These are phyloP conservation scores for Aphis craccivora DNA, from an alignment of 1,140 invertebrate species.

Conservation along the genomic window DNA sequence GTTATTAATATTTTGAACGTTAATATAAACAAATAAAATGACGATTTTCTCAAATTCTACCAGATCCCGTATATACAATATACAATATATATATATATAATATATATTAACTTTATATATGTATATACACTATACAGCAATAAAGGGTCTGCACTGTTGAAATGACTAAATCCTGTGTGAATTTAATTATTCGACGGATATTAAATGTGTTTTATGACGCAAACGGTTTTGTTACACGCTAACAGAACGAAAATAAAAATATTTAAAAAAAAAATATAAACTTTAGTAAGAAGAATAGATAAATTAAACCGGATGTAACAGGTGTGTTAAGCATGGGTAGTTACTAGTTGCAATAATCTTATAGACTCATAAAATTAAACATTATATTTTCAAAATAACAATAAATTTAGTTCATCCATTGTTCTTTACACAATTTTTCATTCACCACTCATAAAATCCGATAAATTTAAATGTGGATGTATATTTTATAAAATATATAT, in stretches of 20 bases:
- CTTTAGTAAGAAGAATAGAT: not conserved
- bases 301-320: constrained; percentile 51
- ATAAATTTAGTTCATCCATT: not conserved
- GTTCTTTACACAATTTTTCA: not conserved
- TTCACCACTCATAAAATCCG: not conserved
- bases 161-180: not conserved
- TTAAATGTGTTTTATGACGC: not conserved
- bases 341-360: not conserved
- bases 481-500: not conserved
- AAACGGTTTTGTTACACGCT: not conserved
- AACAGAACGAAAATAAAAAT: not conserved
- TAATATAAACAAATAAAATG: constrained; percentile 18
- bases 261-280: constrained; percentile 14
- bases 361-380: not conserved
- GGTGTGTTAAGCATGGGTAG: constrained; percentile 43
- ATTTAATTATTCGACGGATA: constrained; percentile 26
- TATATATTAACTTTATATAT: not conserved
- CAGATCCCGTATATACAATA: not conserved
- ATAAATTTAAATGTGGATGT: not conserved
- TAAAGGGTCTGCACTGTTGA: constrained; percentile 6
- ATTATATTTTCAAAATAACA: not conserved
- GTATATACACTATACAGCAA: not conserved
- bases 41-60: constrained; percentile 16
- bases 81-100: not conserved
- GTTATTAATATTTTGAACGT: constrained; percentile 27